Evolutionary conservation across 2,888 invertebrate species (phyloP).

Genomic region (Dorcus parallelipipedus): DNA sequence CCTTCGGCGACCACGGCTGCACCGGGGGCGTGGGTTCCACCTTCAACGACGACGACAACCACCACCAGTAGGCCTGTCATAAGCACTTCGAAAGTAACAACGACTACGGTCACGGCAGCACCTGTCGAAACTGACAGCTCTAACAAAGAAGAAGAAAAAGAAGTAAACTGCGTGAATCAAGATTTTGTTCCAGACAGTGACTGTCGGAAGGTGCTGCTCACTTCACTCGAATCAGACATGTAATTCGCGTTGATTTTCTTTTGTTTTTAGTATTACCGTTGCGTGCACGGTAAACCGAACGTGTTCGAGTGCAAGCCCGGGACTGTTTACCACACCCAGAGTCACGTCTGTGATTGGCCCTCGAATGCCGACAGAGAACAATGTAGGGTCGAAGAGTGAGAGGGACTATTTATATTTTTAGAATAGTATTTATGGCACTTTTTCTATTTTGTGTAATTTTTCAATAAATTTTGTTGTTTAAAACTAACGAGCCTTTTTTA

Average conservation of each 20-base stretch:
- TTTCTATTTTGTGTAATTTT: no score
- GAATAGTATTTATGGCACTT: background rate
- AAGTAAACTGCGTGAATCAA: slow-evolving; percentile 52
- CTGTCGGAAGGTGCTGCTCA: slow-evolving; percentile 51
- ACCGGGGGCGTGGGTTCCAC: slow-evolving; percentile 37
- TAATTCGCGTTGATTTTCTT: slow-evolving; percentile 12
- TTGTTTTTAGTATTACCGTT: slow-evolving; percentile 74
- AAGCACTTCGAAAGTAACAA: slow-evolving; percentile 20
- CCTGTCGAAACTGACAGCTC: slow-evolving; percentile 13
- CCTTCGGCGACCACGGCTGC: slow-evolving; percentile 28
- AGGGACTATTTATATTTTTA: background rate
- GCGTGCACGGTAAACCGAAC: slow-evolving; percentile 73
- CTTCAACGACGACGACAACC: slow-evolving; percentile 7
- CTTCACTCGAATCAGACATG: background rate
- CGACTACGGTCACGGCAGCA: slow-evolving; percentile 7
- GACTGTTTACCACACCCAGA: slow-evolving; percentile 69
- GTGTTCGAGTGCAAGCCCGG: slow-evolving; percentile 72
- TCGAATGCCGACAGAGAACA: slow-evolving; percentile 64
- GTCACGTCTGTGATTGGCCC: slow-evolving; percentile 80
- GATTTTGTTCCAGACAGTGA: slow-evolving; percentile 59
- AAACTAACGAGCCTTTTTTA: no score
- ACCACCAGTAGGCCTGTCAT: slow-evolving; percentile 25
- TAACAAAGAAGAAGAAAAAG: slow-evolving; percentile 12
- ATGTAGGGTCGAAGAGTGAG: slow-evolving; percentile 42
- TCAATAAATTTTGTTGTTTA: no score